Evolutionary conservation across 2,113 vertebrate species (phyloP).

Genomic region (Leucosticte australis): DNA sequence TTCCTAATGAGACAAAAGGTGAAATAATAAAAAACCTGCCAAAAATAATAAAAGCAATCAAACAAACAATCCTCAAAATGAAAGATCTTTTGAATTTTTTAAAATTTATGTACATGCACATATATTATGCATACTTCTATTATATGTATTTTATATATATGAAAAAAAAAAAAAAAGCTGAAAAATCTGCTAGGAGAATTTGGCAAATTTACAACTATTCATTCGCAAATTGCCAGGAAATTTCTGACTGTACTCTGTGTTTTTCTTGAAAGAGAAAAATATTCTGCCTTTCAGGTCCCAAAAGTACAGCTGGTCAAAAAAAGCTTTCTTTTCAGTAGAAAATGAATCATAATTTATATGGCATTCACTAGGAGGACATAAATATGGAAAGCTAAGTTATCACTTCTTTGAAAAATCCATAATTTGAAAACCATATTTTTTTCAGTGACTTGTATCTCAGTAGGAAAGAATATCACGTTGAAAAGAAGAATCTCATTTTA

Average conservation of each 20-base stretch:
- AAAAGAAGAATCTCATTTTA: neutral
- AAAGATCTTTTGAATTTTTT: neutral
- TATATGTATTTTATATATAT: neutral
- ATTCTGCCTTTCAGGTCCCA: neutral
- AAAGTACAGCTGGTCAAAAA: slow-evolving; percentile 1
- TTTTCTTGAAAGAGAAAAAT: neutral
- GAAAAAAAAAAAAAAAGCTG: neutral
- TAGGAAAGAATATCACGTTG: neutral
- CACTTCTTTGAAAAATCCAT: neutral
- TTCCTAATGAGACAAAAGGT: neutral
- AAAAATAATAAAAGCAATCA: neutral
- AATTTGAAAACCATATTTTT: neutral
- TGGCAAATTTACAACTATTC: neutral
- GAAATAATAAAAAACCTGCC: neutral
- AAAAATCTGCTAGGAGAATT: neutral
- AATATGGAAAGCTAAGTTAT: slow-evolving; percentile 28
- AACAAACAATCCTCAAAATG: neutral
- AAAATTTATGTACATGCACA: neutral
- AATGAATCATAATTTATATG: slow-evolving; percentile 11
- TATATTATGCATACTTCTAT: neutral
- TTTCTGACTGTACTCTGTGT: neutral
- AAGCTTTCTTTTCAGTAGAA: slow-evolving; percentile 11
- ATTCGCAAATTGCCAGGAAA: slow-evolving; percentile 18
- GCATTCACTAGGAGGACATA: slow-evolving; percentile 6
- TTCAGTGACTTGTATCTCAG: neutral